phyloP scores from a whole-genome alignment of 1,140 invertebrate genomes.

The Drosophila obscura region DNA sequence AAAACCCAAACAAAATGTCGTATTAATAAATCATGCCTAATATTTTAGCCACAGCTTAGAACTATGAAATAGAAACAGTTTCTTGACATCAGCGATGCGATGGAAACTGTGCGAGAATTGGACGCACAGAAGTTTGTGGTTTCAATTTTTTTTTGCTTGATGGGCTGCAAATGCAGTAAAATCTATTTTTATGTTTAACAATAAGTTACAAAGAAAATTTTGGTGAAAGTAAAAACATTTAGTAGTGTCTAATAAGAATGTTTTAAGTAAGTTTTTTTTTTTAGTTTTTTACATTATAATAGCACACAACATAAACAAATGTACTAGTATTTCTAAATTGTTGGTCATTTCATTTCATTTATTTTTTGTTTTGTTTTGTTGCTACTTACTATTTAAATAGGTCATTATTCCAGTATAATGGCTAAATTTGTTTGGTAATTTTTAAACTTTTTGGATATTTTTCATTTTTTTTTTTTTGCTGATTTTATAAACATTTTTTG shows the following conservation, averaged over 20 bases:
- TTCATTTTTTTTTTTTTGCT: constrained; percentile 44
- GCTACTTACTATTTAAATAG: constrained; percentile 81
- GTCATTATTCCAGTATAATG: constrained; percentile 79
- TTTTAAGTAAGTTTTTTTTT: constrained; percentile 54
- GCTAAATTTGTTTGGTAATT: constrained; percentile 74
- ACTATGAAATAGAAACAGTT: constrained; percentile 70
- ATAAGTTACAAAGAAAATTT: constrained; percentile 74
- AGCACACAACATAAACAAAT: constrained; percentile 81
- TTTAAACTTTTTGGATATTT: constrained; percentile 67
- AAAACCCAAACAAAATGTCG: constrained; percentile 83
- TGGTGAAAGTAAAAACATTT: constrained; percentile 74
- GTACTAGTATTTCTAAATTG: constrained; percentile 66
- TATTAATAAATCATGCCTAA: constrained; percentile 63
- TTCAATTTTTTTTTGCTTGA: constrained; percentile 39
- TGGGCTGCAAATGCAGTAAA: constrained; percentile 70
- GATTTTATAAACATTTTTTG: constrained; percentile 52
- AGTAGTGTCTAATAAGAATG: constrained; percentile 78
- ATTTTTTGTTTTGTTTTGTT: constrained; percentile 59
- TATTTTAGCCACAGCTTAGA: constrained; percentile 54
- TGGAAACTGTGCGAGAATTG: constrained; percentile 48
- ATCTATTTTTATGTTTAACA: constrained; percentile 70
- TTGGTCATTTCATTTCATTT: constrained; percentile 53
- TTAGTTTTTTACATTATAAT: constrained; percentile 63
- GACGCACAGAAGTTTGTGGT: constrained; percentile 26
- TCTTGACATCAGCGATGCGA: constrained; percentile 70